Conservation (phyloP, 92 coral and sea anemone genomes). For the Scolanthus callimorphus region DNA sequence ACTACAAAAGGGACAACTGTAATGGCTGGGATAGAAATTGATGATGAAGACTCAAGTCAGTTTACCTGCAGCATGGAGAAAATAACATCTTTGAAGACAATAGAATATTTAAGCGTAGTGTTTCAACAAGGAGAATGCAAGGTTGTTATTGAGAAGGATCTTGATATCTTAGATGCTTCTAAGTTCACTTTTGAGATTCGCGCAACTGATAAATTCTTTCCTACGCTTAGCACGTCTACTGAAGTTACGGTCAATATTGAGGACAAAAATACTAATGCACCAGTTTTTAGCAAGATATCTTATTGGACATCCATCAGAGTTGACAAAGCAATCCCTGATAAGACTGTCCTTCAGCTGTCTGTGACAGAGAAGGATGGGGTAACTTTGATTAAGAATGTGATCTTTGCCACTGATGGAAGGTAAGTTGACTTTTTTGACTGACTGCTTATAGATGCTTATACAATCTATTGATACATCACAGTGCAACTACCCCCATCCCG, state of each 20-base stretch:
- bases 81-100: slow-evolving; percentile 23
- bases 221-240: slow-evolving; percentile 65
- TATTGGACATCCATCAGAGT: slow-evolving; percentile 67
- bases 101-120: slow-evolving; percentile 36
- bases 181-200: slow-evolving; percentile 57
- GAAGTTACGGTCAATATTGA: slow-evolving; percentile 45
- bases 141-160: slow-evolving; percentile 33
- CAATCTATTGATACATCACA: too few species aligned
- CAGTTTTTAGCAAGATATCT: slow-evolving; percentile 51
- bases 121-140: slow-evolving; percentile 49
- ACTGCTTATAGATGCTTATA: too few species aligned
- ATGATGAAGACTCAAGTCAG: slow-evolving; percentile 50
- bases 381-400: slow-evolving; percentile 73
- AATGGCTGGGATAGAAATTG: slow-evolving; percentile 44
- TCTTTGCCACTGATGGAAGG: too few species aligned
- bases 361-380: slow-evolving; percentile 77
- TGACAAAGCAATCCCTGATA: slow-evolving; percentile 28
- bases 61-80: slow-evolving; percentile 66
- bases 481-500: too few species aligned
- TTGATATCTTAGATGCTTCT: slow-evolving; percentile 50
- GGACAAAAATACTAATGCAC: slow-evolving; percentile 70
- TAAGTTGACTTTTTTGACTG: too few species aligned
- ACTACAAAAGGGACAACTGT: slow-evolving; percentile 34
- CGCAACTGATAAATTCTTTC: slow-evolving; percentile 66
- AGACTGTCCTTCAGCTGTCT: slow-evolving; percentile 43